Conservation (phyloP, 2,888 invertebrate species). For the Ochropleura leucogaster region DNA sequence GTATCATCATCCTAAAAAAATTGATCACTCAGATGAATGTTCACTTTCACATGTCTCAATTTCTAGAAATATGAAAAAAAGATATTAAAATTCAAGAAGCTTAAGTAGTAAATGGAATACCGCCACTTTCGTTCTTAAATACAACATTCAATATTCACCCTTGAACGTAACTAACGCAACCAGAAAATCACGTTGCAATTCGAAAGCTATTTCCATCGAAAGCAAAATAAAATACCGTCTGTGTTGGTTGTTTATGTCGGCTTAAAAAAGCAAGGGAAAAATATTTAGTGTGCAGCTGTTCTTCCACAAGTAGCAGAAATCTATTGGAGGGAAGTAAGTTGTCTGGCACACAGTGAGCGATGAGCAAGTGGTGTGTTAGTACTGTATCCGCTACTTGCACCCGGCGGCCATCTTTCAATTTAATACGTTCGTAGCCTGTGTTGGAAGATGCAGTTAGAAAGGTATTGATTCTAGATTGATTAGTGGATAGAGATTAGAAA, state of each 20-base stretch:
- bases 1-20: background rate
- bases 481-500: background rate
- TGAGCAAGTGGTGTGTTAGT: slow-evolving; percentile 26
- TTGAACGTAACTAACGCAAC: slow-evolving; percentile 15
- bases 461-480: background rate
- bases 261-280: slow-evolving; percentile 21
- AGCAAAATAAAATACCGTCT: slow-evolving; percentile 12
- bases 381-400: slow-evolving; percentile 20
- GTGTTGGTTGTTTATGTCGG: slow-evolving; percentile 9
- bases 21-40: background rate
- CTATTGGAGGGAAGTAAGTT: slow-evolving; percentile 53
- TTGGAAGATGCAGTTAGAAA: background rate
- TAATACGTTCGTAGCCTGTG: slow-evolving; percentile 16
- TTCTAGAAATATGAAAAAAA: no score
- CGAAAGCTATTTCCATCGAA: slow-evolving; percentile 14
- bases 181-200: slow-evolving; percentile 37
- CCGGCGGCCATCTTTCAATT: slow-evolving; percentile 29
- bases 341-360: slow-evolving; percentile 51
- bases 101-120: background rate
- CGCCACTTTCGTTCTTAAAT: background rate
- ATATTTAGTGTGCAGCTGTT: slow-evolving; percentile 31
- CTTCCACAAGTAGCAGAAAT: slow-evolving; percentile 42
- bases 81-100: background rate
- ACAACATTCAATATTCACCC: slow-evolving; percentile 21
- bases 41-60: background rate